Conservation (phyloP, 2,888 invertebrate species). For the Dynastes hyllus region DNA sequence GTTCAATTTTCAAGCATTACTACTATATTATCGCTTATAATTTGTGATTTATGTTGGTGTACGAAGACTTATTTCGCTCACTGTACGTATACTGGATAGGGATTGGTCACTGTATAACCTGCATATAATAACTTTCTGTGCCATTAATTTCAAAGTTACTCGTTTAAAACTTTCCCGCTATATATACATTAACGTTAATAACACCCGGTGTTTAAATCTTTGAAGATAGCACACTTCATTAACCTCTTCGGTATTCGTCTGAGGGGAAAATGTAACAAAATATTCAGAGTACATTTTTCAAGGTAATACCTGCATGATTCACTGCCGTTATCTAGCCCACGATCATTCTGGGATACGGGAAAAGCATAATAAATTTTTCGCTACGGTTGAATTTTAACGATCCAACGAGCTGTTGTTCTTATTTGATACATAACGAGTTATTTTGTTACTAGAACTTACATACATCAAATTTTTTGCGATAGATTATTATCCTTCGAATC, state of each 20-base stretch:
- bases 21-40: too few relatives aligned
- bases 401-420: too few relatives aligned
- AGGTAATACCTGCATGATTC: conserved; percentile 37
- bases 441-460: too few relatives aligned
- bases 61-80: too few relatives aligned
- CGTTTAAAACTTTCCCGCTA: conserved; percentile 29
- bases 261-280: conserved; percentile 37
- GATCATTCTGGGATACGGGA: conserved; percentile 1
- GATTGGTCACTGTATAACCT: background rate
- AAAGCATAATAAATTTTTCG: conserved; percentile 11
- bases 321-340: conserved; percentile 7
- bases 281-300: conserved; percentile 32
- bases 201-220: conserved; percentile 38
- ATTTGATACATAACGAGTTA: too few relatives aligned
- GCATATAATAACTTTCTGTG: background rate
- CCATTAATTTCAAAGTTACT: conserved; percentile 32
- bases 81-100: too few relatives aligned
- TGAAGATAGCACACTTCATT: conserved; percentile 43
- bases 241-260: conserved; percentile 33
- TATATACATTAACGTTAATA: conserved; percentile 36
- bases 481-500: too few relatives aligned
- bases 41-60: too few relatives aligned
- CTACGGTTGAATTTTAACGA: background rate
- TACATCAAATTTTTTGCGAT: too few relatives aligned
- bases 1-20: too few relatives aligned